Evolutionary conservation across 35 echinoderm and acorn worm species (phyloP).

Genomic region (Ophiothrix spiculata): DNA sequence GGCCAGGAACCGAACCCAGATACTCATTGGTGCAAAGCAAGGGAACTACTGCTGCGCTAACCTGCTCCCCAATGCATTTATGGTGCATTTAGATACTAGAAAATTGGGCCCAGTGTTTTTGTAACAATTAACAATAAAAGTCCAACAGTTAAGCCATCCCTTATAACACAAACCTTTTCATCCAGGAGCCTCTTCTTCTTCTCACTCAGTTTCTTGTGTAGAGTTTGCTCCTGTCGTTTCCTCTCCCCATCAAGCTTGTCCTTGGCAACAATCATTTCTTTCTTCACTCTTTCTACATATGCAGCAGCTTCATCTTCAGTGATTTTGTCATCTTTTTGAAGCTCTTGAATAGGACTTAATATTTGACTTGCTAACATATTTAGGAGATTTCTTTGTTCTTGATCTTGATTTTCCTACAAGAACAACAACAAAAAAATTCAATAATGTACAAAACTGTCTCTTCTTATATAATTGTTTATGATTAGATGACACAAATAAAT

Average conservation of each 20-base stretch:
- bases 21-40: too few relatives aligned
- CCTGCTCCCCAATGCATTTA: too few relatives aligned
- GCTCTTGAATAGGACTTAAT: slow-evolving; percentile 43
- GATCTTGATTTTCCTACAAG: slow-evolving; percentile 63
- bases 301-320: slow-evolving; percentile 53
- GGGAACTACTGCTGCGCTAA: too few relatives aligned
- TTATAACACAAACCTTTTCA: slow-evolving; percentile 56
- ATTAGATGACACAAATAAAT: too few relatives aligned
- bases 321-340: slow-evolving; percentile 63
- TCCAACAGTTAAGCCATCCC: too few relatives aligned
- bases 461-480: too few relatives aligned
- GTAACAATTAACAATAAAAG: too few relatives aligned
- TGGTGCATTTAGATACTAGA: too few relatives aligned
- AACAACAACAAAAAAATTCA: too few relatives aligned
- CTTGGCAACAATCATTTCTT: slow-evolving; percentile 63
- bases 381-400: slow-evolving; percentile 64
- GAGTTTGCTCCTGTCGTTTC: slow-evolving; percentile 62
- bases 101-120: too few relatives aligned
- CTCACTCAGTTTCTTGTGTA: slow-evolving; percentile 84
- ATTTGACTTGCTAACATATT: slow-evolving; percentile 83
- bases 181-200: slow-evolving; percentile 69
- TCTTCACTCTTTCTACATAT: slow-evolving; percentile 55
- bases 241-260: slow-evolving; percentile 69
- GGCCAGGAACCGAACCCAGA: too few relatives aligned
- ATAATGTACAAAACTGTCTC: too few relatives aligned